Evolutionary conservation across 1,140 invertebrate genomes (phyloP).

Genomic region (Cepaea nemoralis): DNA sequence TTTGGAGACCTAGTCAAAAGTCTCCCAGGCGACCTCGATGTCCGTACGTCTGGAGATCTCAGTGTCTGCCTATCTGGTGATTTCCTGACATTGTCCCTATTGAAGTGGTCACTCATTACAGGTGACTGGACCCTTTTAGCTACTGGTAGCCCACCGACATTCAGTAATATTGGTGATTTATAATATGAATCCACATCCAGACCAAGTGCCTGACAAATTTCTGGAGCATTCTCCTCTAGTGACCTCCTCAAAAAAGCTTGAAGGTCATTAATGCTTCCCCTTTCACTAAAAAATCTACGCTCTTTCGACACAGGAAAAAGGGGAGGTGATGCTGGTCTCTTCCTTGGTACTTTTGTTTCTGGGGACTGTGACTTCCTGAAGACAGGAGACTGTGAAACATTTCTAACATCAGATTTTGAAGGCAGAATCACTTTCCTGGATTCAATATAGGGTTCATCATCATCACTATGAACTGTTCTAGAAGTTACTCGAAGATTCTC

Average conservation of each 20-base stretch:
- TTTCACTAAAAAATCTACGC: neutral
- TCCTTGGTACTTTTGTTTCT: too few species aligned
- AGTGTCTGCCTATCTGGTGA: neutral
- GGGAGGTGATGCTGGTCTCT: conserved; percentile 5
- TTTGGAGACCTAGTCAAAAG: neutral
- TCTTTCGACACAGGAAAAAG: neutral
- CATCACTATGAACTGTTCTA: neutral
- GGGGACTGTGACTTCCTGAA: too few species aligned
- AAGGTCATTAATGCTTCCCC: neutral
- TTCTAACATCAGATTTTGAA: too few species aligned
- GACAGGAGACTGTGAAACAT: too few species aligned
- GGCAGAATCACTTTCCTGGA: too few species aligned
- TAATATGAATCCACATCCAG: neutral
- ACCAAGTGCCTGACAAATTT: neutral
- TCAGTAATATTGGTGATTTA: neutral
- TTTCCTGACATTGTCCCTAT: neutral
- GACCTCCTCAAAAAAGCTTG: neutral
- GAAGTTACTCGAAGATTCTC: conserved; percentile 34
- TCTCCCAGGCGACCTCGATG: neutral
- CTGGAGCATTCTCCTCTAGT: neutral
- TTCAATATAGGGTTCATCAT: conserved; percentile 21
- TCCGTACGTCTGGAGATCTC: neutral
- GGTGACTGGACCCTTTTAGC: neutral
- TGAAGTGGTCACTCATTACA: neutral
- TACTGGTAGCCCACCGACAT: neutral